Base-by-base conservation (phyloP, 2,797 vertebrate species). In the Echeneis naucrates region DNA sequence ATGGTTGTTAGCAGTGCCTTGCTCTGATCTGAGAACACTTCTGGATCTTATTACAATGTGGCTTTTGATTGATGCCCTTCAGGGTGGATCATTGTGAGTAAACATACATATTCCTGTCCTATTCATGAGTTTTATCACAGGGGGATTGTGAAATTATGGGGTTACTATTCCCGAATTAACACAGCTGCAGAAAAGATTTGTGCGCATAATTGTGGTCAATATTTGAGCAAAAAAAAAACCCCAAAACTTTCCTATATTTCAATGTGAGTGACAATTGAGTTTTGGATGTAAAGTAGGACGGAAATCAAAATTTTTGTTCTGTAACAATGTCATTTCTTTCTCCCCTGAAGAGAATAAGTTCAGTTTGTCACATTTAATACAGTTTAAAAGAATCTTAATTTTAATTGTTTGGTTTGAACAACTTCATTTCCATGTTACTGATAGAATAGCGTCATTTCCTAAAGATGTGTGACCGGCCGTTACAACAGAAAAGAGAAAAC, bases 1-100 rank as follows among this genome's bases (percentile, higher is more conserved):
- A 82, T 84, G 86, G 86, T 71, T 90, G 90, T 92, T 90, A 92
- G 84, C 83, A 77, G 80, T 82, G 79, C 65, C 85, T 85, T 77
- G 75, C 89, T 90, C 85, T 88, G 89, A 92, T 92, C 86, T 77
- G 68, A 82, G 80, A 68, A 76, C 81, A 88, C 82, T 81, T 92
- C 79, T 91, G 86, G 83, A 79, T 88, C 78, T 90, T 89, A 84
- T 91, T 90, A 90, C 84, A 80, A 85, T 80, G 74, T 83, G 88
- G 88, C 86, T 87, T 82, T 68, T 91, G 84, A 91, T 88, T 88
- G 84, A 89, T 90, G 88, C 81, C 82, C 82, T 82, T 86, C 82
- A 83, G 82, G 80, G 73, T 77, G 72, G 80, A 78, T 87, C 80
- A 74, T 70, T 79, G 76, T 68, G 68, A 73, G 61, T 70, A 86